Evolutionary conservation across 2,888 invertebrate species (phyloP).

Genomic region (Ophioninae sp.): DNA sequence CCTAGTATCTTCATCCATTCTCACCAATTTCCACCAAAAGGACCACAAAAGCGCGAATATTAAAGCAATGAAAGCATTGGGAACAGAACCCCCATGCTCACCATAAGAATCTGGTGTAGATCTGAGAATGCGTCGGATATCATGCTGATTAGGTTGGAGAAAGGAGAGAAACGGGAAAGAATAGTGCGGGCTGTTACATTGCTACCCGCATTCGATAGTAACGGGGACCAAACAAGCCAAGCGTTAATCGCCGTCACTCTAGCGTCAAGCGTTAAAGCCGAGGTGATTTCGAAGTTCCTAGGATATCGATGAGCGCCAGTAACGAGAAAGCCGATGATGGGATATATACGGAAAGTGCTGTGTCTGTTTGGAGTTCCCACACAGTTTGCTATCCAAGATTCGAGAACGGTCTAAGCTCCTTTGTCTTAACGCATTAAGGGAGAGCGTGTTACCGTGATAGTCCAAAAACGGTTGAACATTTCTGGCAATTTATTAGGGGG

Average conservation of each 20-base stretch:
- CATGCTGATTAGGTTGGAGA: constrained; percentile 23
- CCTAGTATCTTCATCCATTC: background rate
- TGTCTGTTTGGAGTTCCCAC: background rate
- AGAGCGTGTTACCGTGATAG: background rate
- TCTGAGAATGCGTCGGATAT: constrained; percentile 5
- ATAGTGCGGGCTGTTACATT: constrained; percentile 49
- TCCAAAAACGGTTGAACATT: background rate
- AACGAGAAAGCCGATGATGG: constrained; percentile 16
- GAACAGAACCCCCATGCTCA: background rate
- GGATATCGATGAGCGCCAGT: constrained; percentile 33
- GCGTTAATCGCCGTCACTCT: constrained; percentile 54
- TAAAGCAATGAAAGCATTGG: background rate
- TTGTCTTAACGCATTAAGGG: background rate
- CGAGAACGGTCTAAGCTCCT: background rate
- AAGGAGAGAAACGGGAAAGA: constrained; percentile 28
- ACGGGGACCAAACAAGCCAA: constrained; percentile 41
- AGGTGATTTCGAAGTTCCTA: constrained; percentile 43
- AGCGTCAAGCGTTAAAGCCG: constrained; percentile 22
- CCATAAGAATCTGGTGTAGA: constrained; percentile 4
- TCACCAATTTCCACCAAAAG: background rate
- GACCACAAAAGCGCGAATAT: background rate
- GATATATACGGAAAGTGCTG: constrained; percentile 25
- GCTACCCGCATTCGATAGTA: constrained; percentile 50
- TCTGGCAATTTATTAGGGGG: background rate
- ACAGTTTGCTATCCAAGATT: background rate